Base-by-base conservation (phyloP, 1,140 invertebrate genomes). In the Nasonia vitripennis region DNA sequence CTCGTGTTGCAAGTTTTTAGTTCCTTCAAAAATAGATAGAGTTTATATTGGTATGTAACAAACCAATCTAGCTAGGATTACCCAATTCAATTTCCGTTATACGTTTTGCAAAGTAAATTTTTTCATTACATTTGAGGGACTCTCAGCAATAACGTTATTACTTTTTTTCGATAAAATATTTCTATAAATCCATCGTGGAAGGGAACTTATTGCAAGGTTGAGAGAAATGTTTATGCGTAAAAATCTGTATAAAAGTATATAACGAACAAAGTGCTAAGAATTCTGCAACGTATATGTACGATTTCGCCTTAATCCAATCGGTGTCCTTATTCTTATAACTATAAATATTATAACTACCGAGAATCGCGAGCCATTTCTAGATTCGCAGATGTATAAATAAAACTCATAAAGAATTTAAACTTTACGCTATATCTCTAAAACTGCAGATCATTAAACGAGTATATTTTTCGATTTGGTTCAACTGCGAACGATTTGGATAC, bases 221-320 rank as follows among this genome's bases (percentile, higher is more conserved):
- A 62, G n/a, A 62, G n/a, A 62, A 62, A 62, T 20, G 55, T 20
- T 34, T 71, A 27, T 67, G 62, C 31, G 7, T 71, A 31, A 3
- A 31, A 71, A 34, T 71, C 27, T 77, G 12, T 27, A 37, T 37
- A 37, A 23, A 77, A 77, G 12, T 2, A 34, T 41, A 34, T 12
- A 2, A 71, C 5, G 68, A 55, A 14, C 45, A 20, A 81, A 37
- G 45, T 68, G 73, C 34, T 75, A 67, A 77, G 31, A 78, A 78
- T 71, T 77, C 14, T 14, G 31, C 48, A 77, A 62, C 2, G 14
- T 81, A 31, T 82, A 51, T 71, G 48, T 78, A 71, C 78, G 48
- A 81, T 80, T 84, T 87, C 74, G 86, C 86, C 86, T 87, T 87
- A 87, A 87, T 84, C 68, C 82, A 81, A 84, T 87, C 75, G 82